phyloP scores from a whole-genome alignment of 2,888 invertebrate species.

The Mesorhabditis spiculigera region DNA sequence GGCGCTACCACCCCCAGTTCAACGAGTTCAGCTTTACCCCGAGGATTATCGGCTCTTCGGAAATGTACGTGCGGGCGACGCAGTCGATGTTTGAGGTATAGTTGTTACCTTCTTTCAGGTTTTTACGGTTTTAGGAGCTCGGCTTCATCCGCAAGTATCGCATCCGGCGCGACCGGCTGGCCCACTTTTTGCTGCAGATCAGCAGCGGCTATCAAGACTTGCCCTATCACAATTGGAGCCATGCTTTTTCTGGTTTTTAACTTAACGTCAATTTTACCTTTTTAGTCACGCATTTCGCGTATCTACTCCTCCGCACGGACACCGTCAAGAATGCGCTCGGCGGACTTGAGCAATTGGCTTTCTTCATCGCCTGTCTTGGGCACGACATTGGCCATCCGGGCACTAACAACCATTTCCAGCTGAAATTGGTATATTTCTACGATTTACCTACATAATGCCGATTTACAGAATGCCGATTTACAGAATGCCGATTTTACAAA shows the following conservation, averaged over 20 bases:
- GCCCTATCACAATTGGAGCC: conserved; percentile 83
- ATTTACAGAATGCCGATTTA: too few relatives aligned
- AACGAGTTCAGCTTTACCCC: conserved; percentile 60
- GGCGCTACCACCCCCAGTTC: conserved; percentile 58
- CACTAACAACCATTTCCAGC: conserved; percentile 78
- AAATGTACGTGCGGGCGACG: conserved; percentile 55
- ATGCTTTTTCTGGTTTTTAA: conserved; percentile 72
- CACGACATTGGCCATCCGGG: conserved; percentile 85
- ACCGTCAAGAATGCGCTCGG: conserved; percentile 60
- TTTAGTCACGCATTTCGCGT: conserved; percentile 72
- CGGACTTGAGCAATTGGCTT: conserved; percentile 74
- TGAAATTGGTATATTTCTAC: conserved; percentile 39
- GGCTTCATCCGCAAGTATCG: conserved; percentile 71
- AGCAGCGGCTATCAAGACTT: conserved; percentile 71
- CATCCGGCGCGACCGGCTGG: conserved; percentile 69
- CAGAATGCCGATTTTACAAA: too few relatives aligned
- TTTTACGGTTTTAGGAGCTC: conserved; percentile 65
- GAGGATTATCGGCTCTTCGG: conserved; percentile 58
- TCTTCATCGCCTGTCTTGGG: conserved; percentile 74
- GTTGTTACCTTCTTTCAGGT: background rate
- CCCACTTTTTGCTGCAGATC: conserved; percentile 73
- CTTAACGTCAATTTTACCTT: conserved; percentile 50
- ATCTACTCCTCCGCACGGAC: conserved; percentile 70
- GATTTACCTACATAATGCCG: too few relatives aligned
- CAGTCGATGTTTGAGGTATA: conserved; percentile 53